Base-by-base conservation (phyloP, 2,113 vertebrate species). In the Corythornis vintsioides region DNA sequence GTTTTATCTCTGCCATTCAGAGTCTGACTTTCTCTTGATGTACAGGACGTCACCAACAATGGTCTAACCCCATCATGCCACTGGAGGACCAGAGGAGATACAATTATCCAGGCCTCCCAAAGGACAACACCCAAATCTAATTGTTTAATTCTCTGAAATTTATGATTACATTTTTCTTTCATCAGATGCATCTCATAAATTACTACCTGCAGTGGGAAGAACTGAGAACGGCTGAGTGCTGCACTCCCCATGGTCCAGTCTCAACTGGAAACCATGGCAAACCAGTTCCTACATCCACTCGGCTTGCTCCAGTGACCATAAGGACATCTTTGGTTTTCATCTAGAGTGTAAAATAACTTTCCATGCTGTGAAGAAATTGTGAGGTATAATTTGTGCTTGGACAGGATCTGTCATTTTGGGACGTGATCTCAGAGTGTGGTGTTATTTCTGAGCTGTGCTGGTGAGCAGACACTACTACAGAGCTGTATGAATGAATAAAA, bases 271-370 rank as follows among this genome's bases (percentile, higher is more conserved):
- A 71, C 48, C 61, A 69, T 7, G 70, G 24, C 14, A 72, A 81
- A 81, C 4, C 12, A 26, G 13, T 21, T 84, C 17, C 14, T 72
- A n/a, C 18, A 43, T 1, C 0, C 3, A 4, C 13, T 2, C 3
- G 5, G 0, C 21, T 21, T 61, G 63, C 50, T 83, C 42, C 69
- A 29, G 15, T 53, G 64, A 84, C 48, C n/a, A 29, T 4, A 8
- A 71, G 4, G 40, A 74, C 8, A 60, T 57, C 16, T 69, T 64
- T 33, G 4, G 6, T 57, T 86, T 91, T 79, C 19, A 64, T 19
- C 20, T 70, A 63, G 5, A 45, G 10, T 33, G 9, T 29, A 67
- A 88, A 18, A 63, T 7, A 86, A 55, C 8, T 59, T 80, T 11
- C 14, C 5, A 1, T 28, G 26, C 31, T 59, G 26, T 35, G 26